Percentiles rank a stretch among this genome's conserved stretches.
Conservation (phyloP, 37 sponge, comb jelly and placozoan genomes). For the Aphrocallistes beatrix region DNA sequence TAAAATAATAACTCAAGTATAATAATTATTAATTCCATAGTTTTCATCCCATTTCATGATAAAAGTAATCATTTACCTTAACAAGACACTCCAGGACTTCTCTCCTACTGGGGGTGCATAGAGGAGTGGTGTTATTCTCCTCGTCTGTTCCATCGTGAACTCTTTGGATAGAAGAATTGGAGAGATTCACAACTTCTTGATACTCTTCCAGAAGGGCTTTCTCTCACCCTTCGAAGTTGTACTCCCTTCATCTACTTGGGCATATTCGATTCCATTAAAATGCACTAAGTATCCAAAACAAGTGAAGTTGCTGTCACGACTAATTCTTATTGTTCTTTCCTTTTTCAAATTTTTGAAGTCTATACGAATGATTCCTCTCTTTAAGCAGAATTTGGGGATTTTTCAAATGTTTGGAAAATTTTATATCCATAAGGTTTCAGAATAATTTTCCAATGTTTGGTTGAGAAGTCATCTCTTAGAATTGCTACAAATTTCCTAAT, state of each 20-base stretch:
- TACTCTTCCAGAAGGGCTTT: background rate
- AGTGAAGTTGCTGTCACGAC: background rate
- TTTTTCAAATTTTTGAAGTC: too few species aligned
- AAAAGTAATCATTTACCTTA: too few species aligned
- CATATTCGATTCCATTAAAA: background rate
- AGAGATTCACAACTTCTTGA: background rate
- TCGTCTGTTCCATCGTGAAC: background rate
- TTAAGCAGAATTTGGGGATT: too few species aligned
- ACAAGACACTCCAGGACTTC: background rate
- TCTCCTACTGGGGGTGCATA: background rate
- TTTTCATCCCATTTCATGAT: too few species aligned
- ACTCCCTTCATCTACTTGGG: background rate
- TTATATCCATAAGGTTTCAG: too few species aligned
- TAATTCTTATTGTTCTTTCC: background rate
- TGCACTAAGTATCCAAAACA: background rate
- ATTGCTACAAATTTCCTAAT: too few species aligned
- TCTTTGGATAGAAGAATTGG: background rate
- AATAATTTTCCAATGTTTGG: too few species aligned
- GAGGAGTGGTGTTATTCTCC: background rate
- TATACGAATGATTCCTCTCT: too few species aligned
- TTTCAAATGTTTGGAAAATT: too few species aligned
- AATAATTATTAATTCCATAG: too few species aligned
- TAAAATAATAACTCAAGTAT: too few species aligned
- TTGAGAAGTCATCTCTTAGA: too few species aligned
- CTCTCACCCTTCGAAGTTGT: background rate